Conservation (phyloP, 92 coral and sea anemone species). For the Phymanthus crucifer region DNA sequence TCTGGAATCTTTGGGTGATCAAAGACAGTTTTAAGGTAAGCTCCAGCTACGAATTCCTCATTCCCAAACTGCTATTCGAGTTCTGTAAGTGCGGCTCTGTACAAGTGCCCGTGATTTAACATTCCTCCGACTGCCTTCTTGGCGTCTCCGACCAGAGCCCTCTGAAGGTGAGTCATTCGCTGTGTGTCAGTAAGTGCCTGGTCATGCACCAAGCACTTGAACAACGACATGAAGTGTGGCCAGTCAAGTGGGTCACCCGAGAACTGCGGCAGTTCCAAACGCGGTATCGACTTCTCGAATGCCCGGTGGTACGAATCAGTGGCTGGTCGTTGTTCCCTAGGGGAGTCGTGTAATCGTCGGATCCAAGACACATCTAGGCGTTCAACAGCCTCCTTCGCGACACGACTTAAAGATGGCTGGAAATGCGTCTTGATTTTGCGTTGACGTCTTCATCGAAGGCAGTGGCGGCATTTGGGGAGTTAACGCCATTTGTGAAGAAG, state of each 20-base stretch:
- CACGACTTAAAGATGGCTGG: too few species aligned
- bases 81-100: slow-evolving; percentile 40
- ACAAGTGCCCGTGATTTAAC: slow-evolving; percentile 44
- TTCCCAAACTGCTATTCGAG: slow-evolving; percentile 53
- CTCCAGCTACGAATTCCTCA: slow-evolving; percentile 37
- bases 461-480: too few species aligned
- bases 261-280: slow-evolving; percentile 44
- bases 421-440: neutral
- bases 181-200: slow-evolving; percentile 47
- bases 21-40: slow-evolving; percentile 37
- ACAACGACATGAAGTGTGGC: slow-evolving; percentile 28
- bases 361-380: slow-evolving; percentile 43
- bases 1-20: slow-evolving; percentile 37
- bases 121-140: slow-evolving; percentile 32
- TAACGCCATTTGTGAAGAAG: too few species aligned
- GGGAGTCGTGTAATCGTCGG: slow-evolving; percentile 22
- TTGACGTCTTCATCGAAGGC: slow-evolving; percentile 14
- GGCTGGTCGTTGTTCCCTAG: slow-evolving; percentile 11
- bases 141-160: slow-evolving; percentile 33
- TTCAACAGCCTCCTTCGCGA: neutral
- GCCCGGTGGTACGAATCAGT: slow-evolving; percentile 6
- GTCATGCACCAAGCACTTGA: slow-evolving; percentile 46
- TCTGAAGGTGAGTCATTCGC: slow-evolving; percentile 47
- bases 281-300: slow-evolving; percentile 36
- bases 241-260: slow-evolving; percentile 56